Evolutionary conservation across 2,797 vertebrate species (phyloP).

Genomic region (Lithobates pipiens): DNA sequence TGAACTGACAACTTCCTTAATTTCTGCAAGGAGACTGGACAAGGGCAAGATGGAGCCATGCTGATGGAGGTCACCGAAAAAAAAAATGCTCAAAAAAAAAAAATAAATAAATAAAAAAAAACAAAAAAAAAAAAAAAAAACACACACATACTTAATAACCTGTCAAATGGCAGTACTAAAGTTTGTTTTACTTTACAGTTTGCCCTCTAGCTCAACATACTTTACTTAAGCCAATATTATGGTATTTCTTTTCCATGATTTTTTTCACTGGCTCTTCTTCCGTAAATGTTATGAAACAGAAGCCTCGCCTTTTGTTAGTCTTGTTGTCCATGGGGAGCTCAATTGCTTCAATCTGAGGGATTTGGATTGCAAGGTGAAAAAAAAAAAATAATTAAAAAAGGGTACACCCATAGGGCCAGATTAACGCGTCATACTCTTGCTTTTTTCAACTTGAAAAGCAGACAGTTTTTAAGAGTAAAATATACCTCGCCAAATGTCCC

Average conservation of each 20-base stretch:
- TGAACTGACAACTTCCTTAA: too few relatives aligned
- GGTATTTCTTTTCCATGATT: slow-evolving; percentile 99
- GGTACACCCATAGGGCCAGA: background rate
- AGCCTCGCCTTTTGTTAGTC: slow-evolving; percentile 96
- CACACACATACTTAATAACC: too few relatives aligned
- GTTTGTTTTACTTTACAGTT: background rate
- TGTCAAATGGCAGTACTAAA: background rate
- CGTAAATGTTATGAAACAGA: slow-evolving; percentile 98
- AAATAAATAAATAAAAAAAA: too few relatives aligned
- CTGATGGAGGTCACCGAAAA: too few relatives aligned
- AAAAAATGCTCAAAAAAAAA: too few relatives aligned
- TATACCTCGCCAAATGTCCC: slow-evolving; percentile 93
- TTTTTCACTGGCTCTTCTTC: slow-evolving; percentile 96
- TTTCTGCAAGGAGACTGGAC: too few relatives aligned
- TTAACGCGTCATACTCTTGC: too few relatives aligned
- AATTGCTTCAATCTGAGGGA: slow-evolving; percentile 90
- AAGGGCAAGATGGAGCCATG: too few relatives aligned
- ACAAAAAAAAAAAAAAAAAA: too few relatives aligned
- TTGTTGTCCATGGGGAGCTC: slow-evolving; percentile 99
- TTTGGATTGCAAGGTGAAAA: background rate
- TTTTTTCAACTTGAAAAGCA: too few relatives aligned
- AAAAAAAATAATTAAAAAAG: background rate
- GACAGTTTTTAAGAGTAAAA: background rate
- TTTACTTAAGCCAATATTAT: slow-evolving; percentile 98
- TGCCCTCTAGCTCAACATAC: slow-evolving; percentile 72